Percentiles rank a stretch among this genome's conserved stretches.
These are phyloP conservation scores for Mustela lutreola DNA, from an alignment of 2,113 vertebrate genomes.

Conservation along the genomic window DNA sequence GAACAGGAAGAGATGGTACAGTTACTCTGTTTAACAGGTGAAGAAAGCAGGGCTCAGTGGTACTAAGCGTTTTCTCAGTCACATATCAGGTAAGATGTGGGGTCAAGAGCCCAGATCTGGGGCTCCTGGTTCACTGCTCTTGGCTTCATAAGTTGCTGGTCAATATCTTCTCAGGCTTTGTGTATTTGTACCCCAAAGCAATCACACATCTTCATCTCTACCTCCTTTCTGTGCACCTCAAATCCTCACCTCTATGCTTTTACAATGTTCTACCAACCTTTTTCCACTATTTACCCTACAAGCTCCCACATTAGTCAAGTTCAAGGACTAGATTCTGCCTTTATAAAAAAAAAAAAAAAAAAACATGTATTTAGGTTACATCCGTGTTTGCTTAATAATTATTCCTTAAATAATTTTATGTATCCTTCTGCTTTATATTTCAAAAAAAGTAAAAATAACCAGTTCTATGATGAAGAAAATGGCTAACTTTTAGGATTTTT, in stretches of 20 bases:
- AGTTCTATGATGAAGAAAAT: not conserved
- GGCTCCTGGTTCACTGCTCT: too few relatives aligned
- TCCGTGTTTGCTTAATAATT: not conserved
- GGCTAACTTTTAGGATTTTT: not conserved
- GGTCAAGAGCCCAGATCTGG: too few relatives aligned
- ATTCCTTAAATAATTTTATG: not conserved
- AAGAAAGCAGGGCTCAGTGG: fast-evolving
- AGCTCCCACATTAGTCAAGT: not conserved
- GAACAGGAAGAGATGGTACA: not conserved
- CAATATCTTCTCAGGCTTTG: not conserved
- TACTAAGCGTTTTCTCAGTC: too few relatives aligned
- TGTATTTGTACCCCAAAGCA: not conserved
- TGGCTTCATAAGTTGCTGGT: not conserved
- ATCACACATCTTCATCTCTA: fast-evolving
- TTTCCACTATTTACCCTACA: not conserved
- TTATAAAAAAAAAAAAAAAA: not conserved
- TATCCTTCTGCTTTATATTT: not conserved
- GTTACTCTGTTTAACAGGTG: not conserved
- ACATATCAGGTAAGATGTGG: not conserved
- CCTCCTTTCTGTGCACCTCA: not conserved
- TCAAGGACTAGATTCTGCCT: not conserved
- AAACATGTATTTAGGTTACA: not conserved
- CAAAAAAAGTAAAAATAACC: not conserved
- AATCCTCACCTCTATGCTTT: not conserved
- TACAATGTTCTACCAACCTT: not conserved